Conservation (phyloP, 2,888 invertebrate genomes). For the Galeopsomyia nigrocyanea region DNA sequence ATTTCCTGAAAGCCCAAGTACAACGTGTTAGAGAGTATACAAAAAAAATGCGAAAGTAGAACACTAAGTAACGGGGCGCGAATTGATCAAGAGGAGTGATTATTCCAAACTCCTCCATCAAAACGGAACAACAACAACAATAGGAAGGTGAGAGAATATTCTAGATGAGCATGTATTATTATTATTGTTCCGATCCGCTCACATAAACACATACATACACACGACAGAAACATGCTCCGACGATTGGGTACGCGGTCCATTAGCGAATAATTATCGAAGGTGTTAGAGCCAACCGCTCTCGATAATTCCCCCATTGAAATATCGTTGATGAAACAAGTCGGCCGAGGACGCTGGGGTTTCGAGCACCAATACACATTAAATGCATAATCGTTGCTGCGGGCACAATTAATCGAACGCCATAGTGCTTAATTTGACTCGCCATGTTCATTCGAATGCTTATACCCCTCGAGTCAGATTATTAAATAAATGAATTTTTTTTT, state of each 20-base stretch:
- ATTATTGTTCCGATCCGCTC: no score
- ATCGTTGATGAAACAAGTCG: slow-evolving; percentile 6
- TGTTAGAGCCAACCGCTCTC: slow-evolving; percentile 12
- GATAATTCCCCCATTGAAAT: slow-evolving; percentile 31
- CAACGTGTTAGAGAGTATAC: slow-evolving; percentile 9
- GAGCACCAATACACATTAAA: neutral
- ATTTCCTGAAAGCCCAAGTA: slow-evolving; percentile 19
- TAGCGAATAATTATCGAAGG: slow-evolving; percentile 32
- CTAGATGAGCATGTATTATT: no score
- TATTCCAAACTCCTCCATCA: neutral
- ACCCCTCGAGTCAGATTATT: no score
- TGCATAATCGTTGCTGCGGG: neutral
- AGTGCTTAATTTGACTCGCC: neutral
- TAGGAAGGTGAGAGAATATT: neutral
- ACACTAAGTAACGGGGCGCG: neutral
- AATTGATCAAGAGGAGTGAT: slow-evolving; percentile 18
- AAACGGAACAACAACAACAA: neutral
- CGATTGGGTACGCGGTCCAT: slow-evolving; percentile 22
- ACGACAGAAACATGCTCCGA: no score
- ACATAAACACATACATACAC: no score
- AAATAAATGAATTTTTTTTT: no score
- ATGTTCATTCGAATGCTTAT: no score
- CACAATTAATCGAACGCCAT: slow-evolving; percentile 10
- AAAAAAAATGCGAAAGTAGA: neutral
- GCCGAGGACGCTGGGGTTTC: neutral